Base-by-base conservation (phyloP, 2,113 vertebrate species). In the Blennius ocellaris region DNA sequence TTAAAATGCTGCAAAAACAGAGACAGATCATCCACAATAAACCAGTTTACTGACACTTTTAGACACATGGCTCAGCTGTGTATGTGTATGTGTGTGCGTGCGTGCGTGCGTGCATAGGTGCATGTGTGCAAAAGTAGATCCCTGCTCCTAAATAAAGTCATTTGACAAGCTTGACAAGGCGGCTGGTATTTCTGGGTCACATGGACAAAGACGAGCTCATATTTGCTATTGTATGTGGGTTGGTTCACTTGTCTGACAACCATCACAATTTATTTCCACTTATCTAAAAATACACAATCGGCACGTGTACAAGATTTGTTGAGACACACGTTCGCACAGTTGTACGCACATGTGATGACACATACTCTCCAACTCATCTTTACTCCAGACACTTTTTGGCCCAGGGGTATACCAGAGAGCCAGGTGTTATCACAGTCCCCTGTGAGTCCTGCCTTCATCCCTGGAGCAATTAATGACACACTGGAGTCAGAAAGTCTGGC, bases 391-490 rank as follows among this genome's bases (percentile, higher is more conserved):
- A 78, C 74, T 78, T 81, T 81, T 65, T 72, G 44, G 57, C 68
- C 66, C 52, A 40, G 17, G 75, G 80, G 75, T 59, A 47, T 56
- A 72, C 68, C 64, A 73, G 78, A 79, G 58, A 83, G 80, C 43
- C 81, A 88, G 82, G 85, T 89, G 77, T 84, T 83, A 73, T 82
- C 67, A 1, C 66, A 38, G 66, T 84, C 81, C 71, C 80, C 56
- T 69, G 70, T 54, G 79, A 78, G 76, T 69, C 67, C 76, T 17
- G 54, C 65, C 70, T 73, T 74, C 71, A 73, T 82, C 85, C 85
- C 76, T 57, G 37, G 79, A 85, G 88, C 88, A 85, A 87, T 86
- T 89, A 88, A 89, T 88, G 83, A 83, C 89, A 85, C 61, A 14
- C 9, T 39, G 17, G 37, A 85, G 83, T 80, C 72, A 62, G 45